Evolutionary conservation across 2,797 vertebrate genomes (phyloP), one percentile per base, ranked within the genome.

Genomic region (Perodicticus potto): DNA sequence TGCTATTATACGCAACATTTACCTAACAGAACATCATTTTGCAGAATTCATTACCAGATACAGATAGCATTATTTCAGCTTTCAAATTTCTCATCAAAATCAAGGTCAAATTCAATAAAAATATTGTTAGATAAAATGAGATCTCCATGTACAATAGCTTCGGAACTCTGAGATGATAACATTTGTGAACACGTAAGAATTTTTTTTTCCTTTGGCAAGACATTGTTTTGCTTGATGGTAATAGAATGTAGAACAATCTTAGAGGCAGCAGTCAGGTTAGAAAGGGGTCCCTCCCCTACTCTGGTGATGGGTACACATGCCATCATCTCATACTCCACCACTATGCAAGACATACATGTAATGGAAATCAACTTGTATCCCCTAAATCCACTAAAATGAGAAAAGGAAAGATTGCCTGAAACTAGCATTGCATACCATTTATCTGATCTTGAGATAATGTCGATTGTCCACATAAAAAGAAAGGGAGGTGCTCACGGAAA

Each of bases 71-170:
- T 76, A 53, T 86, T 65, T 91, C 59, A 22, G 3, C 55, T 94
- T 95, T 95, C 29, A 86, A 70, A 91, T 80, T 70, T 76, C 73
- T 91, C 61, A 73, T 93, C 45, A 84, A 96, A 77, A 96, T 94
- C 83, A 93, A 77, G 61, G 37, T 96, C 45, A 77, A 89, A 81
- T 83, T 82, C 45, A 63, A 49, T 34, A 76, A 93, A 91, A 83
- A 89, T 89, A 72, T 29, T 72, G 59, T 14, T 77, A 34, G 57
- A 20, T 49, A 78, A 96, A 89, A 91, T 45, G 20, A 92, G 49
- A 78, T 63, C 49, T 78, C 45, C 86, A 80, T 72, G 19, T 82
- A 74, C 88, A 34, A 45, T 40, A 89, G 29, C 32, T 86, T 80
- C 65, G 86, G 40, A 82, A 92, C 9, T 70, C 89, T 63, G 81